These are phyloP conservation scores for Leptopilina drosophilae DNA, from an alignment of 2,888 invertebrate genomes.

Conservation along the genomic window DNA sequence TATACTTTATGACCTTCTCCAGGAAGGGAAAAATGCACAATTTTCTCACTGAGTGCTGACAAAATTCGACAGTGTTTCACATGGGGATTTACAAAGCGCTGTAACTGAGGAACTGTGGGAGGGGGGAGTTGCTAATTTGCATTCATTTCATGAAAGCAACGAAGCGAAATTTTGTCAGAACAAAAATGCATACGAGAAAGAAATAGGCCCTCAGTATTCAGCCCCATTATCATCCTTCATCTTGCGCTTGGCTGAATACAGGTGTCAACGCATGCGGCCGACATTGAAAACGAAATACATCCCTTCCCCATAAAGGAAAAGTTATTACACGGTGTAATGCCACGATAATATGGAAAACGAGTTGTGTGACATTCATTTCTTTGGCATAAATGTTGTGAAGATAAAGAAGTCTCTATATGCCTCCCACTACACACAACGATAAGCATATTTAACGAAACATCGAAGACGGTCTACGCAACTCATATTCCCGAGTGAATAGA, in stretches of 20 bases:
- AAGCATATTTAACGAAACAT: constrained; percentile 25
- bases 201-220: constrained; percentile 39
- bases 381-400: constrained; percentile 42
- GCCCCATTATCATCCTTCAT: constrained; percentile 38
- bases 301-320: constrained; percentile 63
- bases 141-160: constrained; percentile 28
- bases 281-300: constrained; percentile 65
- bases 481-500: constrained; percentile 23
- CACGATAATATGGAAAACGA: not conserved
- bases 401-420: not conserved
- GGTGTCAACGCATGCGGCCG: constrained; percentile 52
- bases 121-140: not conserved
- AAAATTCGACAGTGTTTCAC: constrained; percentile 23
- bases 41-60: not conserved
- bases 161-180: constrained; percentile 30
- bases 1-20: no score
- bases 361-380: not conserved
- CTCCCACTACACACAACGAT: not conserved
- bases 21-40: no score
- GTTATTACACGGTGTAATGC: constrained; percentile 65
- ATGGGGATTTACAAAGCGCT: not conserved
- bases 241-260: constrained; percentile 41
- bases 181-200: constrained; percentile 17
- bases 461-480: not conserved
- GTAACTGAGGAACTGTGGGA: no score